phyloP scores from a whole-genome alignment of 2,888 invertebrate genomes.

The Trypoxylon attenuatum region DNA sequence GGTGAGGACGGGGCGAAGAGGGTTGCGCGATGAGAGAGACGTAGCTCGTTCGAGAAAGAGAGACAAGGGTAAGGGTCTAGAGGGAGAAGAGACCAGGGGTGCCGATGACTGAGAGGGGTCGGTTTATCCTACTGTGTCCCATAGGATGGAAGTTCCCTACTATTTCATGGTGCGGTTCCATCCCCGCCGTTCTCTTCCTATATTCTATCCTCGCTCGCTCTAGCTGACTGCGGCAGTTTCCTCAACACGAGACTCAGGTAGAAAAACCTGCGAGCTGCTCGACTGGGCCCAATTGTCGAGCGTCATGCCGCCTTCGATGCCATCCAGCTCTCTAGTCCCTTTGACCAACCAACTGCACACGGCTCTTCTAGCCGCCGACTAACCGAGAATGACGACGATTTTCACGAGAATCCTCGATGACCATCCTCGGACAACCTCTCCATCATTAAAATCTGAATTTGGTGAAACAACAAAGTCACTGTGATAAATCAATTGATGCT shows the following conservation, averaged over 20 bases:
- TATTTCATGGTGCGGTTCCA: not conserved
- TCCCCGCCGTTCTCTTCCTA: not conserved
- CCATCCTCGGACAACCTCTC: no score
- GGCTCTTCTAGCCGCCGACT: no score
- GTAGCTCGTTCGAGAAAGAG: constrained; percentile 39
- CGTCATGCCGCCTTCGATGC: no score
- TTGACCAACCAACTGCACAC: no score
- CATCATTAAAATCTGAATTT: no score
- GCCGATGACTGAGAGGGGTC: constrained; percentile 62
- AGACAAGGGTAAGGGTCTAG: constrained; percentile 23
- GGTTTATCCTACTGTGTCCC: constrained; percentile 58
- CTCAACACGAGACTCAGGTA: constrained; percentile 37
- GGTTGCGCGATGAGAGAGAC: constrained; percentile 22
- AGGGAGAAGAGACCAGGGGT: constrained; percentile 52
- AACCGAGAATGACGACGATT: no score
- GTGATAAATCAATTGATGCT: no score
- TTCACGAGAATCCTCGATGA: no score
- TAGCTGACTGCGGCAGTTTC: not conserved
- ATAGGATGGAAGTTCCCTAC: constrained; percentile 46
- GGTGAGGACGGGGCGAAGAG: constrained; percentile 44
- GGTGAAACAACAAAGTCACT: no score
- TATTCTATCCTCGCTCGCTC: not conserved
- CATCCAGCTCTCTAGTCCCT: no score
- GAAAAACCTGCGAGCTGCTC: constrained; percentile 42
- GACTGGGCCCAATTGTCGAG: no score